These are phyloP conservation scores for Thermophis baileyi DNA, from an alignment of 2,113 vertebrate species.

Conservation along the genomic window DNA sequence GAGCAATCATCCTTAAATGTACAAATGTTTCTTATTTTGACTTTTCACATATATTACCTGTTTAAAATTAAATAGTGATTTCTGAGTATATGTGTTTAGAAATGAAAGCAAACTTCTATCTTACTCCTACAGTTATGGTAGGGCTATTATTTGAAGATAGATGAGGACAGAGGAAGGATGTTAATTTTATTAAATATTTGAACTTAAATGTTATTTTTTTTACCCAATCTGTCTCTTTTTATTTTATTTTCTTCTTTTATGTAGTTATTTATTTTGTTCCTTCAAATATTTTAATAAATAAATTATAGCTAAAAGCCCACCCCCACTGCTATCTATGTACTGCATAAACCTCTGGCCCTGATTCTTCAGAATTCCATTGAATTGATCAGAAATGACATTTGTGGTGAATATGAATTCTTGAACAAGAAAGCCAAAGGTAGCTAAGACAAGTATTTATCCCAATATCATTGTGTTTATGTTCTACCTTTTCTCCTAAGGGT, in stretches of 20 bases:
- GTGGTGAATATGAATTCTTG: neutral
- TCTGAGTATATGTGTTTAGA: neutral
- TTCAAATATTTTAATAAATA: neutral
- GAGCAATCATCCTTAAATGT: neutral
- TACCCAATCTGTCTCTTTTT: neutral
- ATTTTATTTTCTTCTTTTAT: neutral
- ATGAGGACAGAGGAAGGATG: neutral
- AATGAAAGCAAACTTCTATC: neutral
- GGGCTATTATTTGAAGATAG: neutral
- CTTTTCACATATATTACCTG: neutral
- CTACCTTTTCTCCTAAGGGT: neutral
- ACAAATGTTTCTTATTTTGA: neutral
- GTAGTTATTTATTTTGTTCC: neutral
- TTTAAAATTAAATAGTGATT: neutral
- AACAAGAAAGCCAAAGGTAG: neutral
- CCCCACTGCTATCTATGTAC: neutral
- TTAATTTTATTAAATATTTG: neutral
- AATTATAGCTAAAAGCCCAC: neutral
- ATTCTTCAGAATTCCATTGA: neutral
- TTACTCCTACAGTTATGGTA: neutral
- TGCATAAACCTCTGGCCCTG: neutral
- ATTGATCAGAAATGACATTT: neutral
- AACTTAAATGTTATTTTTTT: neutral
- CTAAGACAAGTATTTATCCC: neutral
- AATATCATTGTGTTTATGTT: neutral